These are phyloP conservation scores for Mongoloraphidia duomilia DNA, from an alignment of 2,888 invertebrate genomes.

Conservation along the genomic window DNA sequence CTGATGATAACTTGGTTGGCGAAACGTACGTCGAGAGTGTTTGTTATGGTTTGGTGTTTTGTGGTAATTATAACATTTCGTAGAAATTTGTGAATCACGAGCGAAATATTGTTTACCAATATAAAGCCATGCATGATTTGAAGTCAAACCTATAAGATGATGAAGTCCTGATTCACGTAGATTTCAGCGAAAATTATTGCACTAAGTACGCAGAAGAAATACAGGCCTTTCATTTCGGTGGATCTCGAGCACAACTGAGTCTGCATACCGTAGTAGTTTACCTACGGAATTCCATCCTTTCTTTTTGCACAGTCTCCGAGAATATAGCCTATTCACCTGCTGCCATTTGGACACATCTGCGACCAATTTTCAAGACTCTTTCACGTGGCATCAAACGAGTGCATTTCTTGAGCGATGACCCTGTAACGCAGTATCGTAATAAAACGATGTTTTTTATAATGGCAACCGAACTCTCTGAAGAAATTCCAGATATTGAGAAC, in stretches of 20 bases:
- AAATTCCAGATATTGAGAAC: background rate
- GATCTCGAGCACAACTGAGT: conserved; percentile 12
- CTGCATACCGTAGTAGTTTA: conserved; percentile 6
- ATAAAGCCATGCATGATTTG: too few relatives aligned
- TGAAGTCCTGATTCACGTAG: conserved; percentile 12
- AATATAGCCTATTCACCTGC: conserved; percentile 18
- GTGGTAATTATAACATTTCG: too few relatives aligned
- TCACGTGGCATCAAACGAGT: conserved; percentile 6
- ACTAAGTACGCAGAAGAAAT: conserved; percentile 13
- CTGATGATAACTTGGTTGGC: too few relatives aligned
- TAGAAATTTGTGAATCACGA: too few relatives aligned
- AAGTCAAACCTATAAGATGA: conserved; percentile 9
- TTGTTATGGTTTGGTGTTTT: too few relatives aligned
- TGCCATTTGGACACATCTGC: conserved; percentile 21
- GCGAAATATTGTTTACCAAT: too few relatives aligned
- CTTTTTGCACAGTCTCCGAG: too few relatives aligned
- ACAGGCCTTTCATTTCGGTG: conserved; percentile 15
- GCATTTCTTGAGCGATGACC: conserved; percentile 18
- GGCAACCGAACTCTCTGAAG: conserved; percentile 5
- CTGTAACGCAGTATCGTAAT: conserved; percentile 20
- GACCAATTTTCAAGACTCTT: conserved; percentile 13
- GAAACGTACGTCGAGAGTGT: too few relatives aligned
- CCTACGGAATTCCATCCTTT: too few relatives aligned
- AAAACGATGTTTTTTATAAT: conserved; percentile 16
- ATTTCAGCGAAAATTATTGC: conserved; percentile 13